Evolutionary conservation across 1,140 invertebrate genomes (phyloP), one percentile per base, ranked within the genome.

Genomic region (Aculops lycopersici): DNA sequence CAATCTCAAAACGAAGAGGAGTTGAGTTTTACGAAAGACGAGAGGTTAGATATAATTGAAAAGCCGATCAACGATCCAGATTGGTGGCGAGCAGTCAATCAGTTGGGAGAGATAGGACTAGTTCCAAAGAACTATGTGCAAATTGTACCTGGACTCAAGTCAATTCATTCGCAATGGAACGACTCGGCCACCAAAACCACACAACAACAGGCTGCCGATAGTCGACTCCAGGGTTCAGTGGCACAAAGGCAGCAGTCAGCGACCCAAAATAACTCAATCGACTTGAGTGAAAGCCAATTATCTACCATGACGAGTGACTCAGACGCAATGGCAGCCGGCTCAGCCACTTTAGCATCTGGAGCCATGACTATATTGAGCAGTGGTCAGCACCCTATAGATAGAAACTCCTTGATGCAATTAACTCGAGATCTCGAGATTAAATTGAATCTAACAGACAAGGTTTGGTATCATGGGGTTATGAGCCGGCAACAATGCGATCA

Each of bases 401-500:
- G n/a, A n/a, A n/a, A n/a, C n/a, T n/a, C n/a, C n/a, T n/a, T n/a
- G 41, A n/a, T 42, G 43, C 17, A 45, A 42, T 21, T 45, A 42
- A 41, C 37, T 40, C n/a, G n/a, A n/a, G 16, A 36, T 36, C 31
- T 45, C 50, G 52, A 51, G 46, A 49, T 44, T 52, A 74, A 68
- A 45, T 69, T 68, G 19, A 71, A 72, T 55, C 61, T 74, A 39
- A 57, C 67, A 42, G 71, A 71, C 24, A 78, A 81, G 58, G 68
- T 72, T 14, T 97, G 90, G 90, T 97, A 95, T 56, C 95, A 80
- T 60, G 90, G 90, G 21, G 71, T 69, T 49, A 83, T 98, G 49
- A 78, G 80, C 17, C 68, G 90, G 47, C 74, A 73, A 46, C 79
- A 92, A 55, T 90, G 84, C 63, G 90, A 97, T 60, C 71, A 72